A percentile compares a stretch with the other conserved stretches of the same genome.
phyloP scores from a whole-genome alignment of 2,888 invertebrate genomes.

The Spodoptera exigua region DNA sequence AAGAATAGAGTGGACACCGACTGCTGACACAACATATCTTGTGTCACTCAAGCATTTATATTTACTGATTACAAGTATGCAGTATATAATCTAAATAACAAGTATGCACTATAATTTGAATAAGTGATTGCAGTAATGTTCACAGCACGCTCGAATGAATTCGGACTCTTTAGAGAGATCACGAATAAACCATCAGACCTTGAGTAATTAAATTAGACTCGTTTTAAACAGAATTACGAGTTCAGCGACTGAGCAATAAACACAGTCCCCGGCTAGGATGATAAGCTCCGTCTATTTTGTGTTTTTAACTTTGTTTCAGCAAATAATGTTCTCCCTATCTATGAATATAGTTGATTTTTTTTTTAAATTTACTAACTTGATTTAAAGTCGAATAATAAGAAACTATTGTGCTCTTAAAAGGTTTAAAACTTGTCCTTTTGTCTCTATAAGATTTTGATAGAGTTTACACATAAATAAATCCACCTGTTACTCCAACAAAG shows the following conservation, averaged over 20 bases:
- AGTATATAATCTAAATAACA: too few relatives aligned
- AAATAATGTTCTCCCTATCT: conserved; percentile 16
- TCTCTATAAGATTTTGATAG: too few relatives aligned
- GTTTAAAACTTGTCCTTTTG: too few relatives aligned
- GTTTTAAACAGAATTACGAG: conserved; percentile 67
- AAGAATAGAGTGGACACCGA: too few relatives aligned
- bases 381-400: too few relatives aligned
- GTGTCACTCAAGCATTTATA: too few relatives aligned
- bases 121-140: conserved; percentile 38
- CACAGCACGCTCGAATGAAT: conserved; percentile 21
- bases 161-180: conserved; percentile 48
- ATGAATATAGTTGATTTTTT: not conserved
- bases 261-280: conserved; percentile 58
- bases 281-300: conserved; percentile 56
- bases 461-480: not conserved
- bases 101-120: conserved; percentile 35
- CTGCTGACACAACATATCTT: too few relatives aligned
- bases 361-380: not conserved
- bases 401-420: too few relatives aligned
- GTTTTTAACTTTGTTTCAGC: conserved; percentile 44
- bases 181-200: conserved; percentile 58
- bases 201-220: conserved; percentile 67
- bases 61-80: too few relatives aligned
- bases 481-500: conserved; percentile 27
- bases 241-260: conserved; percentile 62